Evolutionary conservation across 2,113 vertebrate genomes (phyloP).

Genomic region (Campylomormyrus tamandua): DNA sequence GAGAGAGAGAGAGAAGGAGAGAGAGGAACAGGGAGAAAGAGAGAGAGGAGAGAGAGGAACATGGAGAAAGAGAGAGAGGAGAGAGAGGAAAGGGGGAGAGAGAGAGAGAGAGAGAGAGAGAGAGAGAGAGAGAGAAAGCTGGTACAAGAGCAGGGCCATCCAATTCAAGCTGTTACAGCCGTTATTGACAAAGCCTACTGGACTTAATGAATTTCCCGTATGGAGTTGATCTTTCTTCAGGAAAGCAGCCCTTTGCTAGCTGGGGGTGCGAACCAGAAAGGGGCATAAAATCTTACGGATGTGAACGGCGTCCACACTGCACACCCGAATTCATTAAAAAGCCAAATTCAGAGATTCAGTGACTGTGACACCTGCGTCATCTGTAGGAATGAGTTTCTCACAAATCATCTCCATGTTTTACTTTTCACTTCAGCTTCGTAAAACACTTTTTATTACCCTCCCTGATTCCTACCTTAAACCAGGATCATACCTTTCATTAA

Average conservation of each 20-base stretch:
- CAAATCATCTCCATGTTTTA: background rate
- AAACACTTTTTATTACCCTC: background rate
- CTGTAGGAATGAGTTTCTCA: background rate
- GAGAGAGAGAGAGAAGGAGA: background rate
- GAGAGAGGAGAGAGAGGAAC: background rate
- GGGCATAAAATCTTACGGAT: background rate
- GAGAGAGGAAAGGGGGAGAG: background rate
- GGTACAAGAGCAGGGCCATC: background rate
- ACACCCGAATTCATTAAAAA: background rate
- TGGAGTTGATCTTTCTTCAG: background rate
- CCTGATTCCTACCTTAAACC: background rate
- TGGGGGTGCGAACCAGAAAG: background rate
- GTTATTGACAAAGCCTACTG: background rate
- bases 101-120: too few species aligned
- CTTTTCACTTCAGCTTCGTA: background rate
- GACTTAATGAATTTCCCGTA: constrained; percentile 4
- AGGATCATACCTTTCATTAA: background rate
- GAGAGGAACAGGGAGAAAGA: background rate
- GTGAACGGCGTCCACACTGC: background rate
- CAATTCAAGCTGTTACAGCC: constrained; percentile 4
- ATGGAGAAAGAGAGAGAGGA: background rate
- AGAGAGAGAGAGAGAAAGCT: background rate
- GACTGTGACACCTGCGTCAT: background rate
- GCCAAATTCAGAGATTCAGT: background rate
- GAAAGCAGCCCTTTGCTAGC: background rate